Evolutionary conservation across 1,140 invertebrate species (phyloP).

Genomic region (Zaprionus davidi): DNA sequence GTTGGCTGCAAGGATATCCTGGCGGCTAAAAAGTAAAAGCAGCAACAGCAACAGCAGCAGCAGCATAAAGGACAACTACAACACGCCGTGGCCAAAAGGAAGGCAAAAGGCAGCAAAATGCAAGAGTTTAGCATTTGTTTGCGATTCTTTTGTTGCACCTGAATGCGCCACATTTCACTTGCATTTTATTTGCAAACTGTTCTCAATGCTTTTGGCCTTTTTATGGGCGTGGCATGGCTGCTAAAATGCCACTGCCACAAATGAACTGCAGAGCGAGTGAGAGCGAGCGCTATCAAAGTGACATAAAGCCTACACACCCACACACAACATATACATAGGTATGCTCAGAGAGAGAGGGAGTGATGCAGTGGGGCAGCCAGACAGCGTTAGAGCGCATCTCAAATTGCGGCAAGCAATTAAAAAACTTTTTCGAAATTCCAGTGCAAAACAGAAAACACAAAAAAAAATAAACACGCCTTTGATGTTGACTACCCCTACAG

Average conservation of each 20-base stretch:
- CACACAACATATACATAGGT: neutral
- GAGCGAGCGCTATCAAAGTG: conserved; percentile 23
- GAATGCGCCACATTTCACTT: conserved; percentile 78
- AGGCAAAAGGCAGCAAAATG: conserved; percentile 43
- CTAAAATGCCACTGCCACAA: neutral
- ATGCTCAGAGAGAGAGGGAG: neutral
- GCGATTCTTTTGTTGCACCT: conserved; percentile 70
- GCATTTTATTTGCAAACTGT: conserved; percentile 75
- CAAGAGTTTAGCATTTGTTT: conserved; percentile 78
- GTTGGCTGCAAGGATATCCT: conserved; percentile 38
- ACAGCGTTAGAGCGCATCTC: neutral
- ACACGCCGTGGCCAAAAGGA: neutral
- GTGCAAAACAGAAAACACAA: neutral
- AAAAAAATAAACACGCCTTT: neutral
- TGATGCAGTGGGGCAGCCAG: neutral
- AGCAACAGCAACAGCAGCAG: conserved; percentile 22
- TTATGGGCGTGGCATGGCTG: conserved; percentile 14
- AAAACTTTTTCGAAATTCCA: conserved; percentile 16
- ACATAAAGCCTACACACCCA: conserved; percentile 19
- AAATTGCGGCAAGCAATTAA: conserved; percentile 25
- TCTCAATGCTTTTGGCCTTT: conserved; percentile 48
- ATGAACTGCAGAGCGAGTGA: neutral
- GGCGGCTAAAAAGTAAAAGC: conserved; percentile 35
- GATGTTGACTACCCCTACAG: neutral
- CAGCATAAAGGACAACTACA: conserved; percentile 29